These are phyloP conservation scores for Polyploca ridens DNA, from an alignment of 2,888 invertebrate species.

Conservation along the genomic window DNA sequence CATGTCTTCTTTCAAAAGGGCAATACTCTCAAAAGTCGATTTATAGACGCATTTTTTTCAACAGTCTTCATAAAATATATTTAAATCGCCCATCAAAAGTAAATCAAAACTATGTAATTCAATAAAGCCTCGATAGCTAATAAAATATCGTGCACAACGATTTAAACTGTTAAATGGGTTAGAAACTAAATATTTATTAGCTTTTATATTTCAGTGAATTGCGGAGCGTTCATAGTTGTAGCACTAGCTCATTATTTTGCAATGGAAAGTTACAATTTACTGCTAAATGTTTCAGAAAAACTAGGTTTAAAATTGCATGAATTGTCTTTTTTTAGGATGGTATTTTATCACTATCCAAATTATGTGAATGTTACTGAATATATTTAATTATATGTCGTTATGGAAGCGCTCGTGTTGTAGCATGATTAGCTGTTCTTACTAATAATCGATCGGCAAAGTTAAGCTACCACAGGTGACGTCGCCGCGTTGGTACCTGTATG, in stretches of 20 bases:
- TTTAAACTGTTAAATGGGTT: neutral
- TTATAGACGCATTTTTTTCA: too few species aligned
- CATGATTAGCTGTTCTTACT: too few species aligned
- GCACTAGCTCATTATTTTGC: neutral
- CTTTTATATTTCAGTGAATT: slow-evolving; percentile 6
- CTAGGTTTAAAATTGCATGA: neutral
- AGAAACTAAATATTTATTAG: slow-evolving; percentile 1
- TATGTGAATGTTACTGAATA: too few species aligned
- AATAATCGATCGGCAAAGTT: too few species aligned
- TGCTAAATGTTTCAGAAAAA: neutral
- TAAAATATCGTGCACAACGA: neutral
- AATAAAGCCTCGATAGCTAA: neutral
- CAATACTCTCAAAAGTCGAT: too few species aligned
- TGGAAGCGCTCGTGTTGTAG: too few species aligned
- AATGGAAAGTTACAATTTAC: neutral
- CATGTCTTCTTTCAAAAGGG: too few species aligned
- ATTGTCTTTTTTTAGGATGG: neutral
- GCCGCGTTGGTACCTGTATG: too few species aligned
- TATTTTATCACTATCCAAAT: neutral
- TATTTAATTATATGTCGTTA: too few species aligned
- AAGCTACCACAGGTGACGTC: too few species aligned
- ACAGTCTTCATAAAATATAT: neutral
- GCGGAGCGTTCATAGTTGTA: slow-evolving; percentile 9
- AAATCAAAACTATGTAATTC: neutral
- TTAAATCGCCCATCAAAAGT: too few species aligned